Evolutionary conservation across 2,888 invertebrate genomes (phyloP).

Genomic region (Papilio gigon): DNA sequence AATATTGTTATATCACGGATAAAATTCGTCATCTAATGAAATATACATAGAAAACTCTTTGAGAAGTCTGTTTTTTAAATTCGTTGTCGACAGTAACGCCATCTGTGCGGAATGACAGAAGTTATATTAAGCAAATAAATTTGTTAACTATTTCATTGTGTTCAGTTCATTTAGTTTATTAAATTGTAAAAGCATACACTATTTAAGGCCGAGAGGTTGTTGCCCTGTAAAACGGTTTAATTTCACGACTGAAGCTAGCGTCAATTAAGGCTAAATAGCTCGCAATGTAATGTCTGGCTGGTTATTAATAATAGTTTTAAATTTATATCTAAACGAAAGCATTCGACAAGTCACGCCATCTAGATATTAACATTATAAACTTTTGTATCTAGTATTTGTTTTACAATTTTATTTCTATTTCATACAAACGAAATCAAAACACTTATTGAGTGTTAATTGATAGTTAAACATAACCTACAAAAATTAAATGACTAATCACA

Average conservation of each 20-base stretch:
- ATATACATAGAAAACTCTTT: no score
- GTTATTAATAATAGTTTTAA: slow-evolving; percentile 4
- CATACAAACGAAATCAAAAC: no score
- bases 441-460: background rate
- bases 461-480: background rate
- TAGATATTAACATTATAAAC: background rate
- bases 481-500: background rate
- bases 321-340: background rate
- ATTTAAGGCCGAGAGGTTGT: slow-evolving; percentile 2
- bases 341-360: background rate
- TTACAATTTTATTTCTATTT: no score
- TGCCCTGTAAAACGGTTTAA: slow-evolving; percentile 2
- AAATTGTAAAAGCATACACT: background rate
- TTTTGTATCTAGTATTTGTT: no score
- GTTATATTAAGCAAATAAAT: no score
- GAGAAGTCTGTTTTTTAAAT: no score
- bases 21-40: background rate
- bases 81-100: no score
- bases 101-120: no score
- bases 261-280: slow-evolving; percentile 3
- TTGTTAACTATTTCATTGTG: background rate
- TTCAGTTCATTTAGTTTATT: background rate
- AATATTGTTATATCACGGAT: background rate
- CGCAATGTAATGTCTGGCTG: slow-evolving; percentile 5
- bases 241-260: slow-evolving; percentile 1